These are phyloP conservation scores for Rhagophthalmus giganteus DNA, from an alignment of 2,888 invertebrate species.

Conservation along the genomic window DNA sequence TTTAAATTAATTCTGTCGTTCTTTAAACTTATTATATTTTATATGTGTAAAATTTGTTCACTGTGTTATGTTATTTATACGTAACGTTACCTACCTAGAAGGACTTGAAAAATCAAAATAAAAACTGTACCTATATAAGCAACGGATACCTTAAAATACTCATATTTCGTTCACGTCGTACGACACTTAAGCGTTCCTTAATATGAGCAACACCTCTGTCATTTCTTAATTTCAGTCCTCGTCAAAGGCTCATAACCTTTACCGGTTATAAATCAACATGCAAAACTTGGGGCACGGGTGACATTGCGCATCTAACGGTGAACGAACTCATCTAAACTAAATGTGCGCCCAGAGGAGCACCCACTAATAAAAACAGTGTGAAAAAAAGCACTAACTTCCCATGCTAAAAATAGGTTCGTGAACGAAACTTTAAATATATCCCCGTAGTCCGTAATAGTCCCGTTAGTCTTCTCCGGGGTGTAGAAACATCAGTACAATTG, in stretches of 20 bases:
- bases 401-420: conserved; percentile 50
- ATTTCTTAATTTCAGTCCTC: conserved; percentile 17
- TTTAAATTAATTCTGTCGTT: no score
- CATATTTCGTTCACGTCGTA: no score
- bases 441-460: conserved; percentile 36
- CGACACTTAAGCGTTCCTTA: no score
- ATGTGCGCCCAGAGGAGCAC: conserved; percentile 31
- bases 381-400: conserved; percentile 50
- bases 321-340: conserved; percentile 40
- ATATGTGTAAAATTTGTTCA: no score
- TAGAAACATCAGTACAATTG: conserved; percentile 5
- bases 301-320: conserved; percentile 39
- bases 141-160: no score
- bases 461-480: conserved; percentile 38
- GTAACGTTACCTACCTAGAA: no score
- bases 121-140: no score
- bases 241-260: conserved; percentile 18
- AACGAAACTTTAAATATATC: conserved; percentile 50
- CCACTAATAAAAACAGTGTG: conserved; percentile 40
- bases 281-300: conserved; percentile 31
- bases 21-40: no score
- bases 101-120: no score
- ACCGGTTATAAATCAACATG: conserved; percentile 21
- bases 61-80: no score
- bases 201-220: conserved; percentile 14